Conservation (phyloP, 2,888 invertebrate species). For the Frankliniella intonsa region DNA sequence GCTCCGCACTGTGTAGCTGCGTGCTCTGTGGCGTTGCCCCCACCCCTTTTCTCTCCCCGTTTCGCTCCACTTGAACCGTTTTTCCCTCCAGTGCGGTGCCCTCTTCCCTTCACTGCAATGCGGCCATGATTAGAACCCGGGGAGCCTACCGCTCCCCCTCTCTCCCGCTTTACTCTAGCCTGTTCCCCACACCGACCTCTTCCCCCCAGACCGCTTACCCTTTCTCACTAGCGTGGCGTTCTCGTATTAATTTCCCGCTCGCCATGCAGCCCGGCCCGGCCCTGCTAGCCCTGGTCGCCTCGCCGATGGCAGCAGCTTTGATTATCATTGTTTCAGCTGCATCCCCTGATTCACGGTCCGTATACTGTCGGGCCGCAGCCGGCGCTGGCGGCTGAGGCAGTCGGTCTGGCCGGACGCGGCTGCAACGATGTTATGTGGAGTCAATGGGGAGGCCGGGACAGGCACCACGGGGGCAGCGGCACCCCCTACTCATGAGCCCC, state of each 20-base stretch:
- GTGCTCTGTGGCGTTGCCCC: no score
- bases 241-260: constrained; percentile 7
- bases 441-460: no score
- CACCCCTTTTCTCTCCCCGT: not conserved
- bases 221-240: not conserved
- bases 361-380: not conserved
- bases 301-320: not conserved
- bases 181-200: not conserved
- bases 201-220: not conserved
- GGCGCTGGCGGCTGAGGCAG: not conserved
- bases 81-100: constrained; percentile 1
- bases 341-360: not conserved
- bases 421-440: no score
- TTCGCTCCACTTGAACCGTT: not conserved
- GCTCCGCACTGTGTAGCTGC: no score
- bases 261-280: not conserved
- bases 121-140: constrained; percentile 17
- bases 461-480: no score
- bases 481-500: no score
- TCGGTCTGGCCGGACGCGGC: not conserved
- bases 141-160: not conserved
- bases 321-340: not conserved
- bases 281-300: not conserved
- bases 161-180: not conserved
- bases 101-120: constrained; percentile 1